Percentiles rank a stretch among this genome's conserved stretches.
Evolutionary conservation across 2,113 vertebrate genomes (phyloP).

Genomic region (Aspiorhynchus laticeps): DNA sequence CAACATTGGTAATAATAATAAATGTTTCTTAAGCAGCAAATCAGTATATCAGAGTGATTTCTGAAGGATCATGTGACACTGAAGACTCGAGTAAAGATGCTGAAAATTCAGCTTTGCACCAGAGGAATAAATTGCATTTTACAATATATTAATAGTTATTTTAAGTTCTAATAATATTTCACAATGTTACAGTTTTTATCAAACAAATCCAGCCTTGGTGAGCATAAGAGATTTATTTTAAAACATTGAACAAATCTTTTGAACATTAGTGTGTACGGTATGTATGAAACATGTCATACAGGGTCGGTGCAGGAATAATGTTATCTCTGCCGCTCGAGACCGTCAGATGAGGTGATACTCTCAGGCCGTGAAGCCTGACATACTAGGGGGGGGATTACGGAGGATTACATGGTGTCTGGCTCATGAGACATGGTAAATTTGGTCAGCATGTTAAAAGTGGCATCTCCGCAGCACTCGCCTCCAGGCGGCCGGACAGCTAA

Average conservation of each 20-base stretch:
- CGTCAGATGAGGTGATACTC: conserved; percentile 43
- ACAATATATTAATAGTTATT: not conserved
- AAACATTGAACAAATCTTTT: not conserved
- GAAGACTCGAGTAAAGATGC: not conserved
- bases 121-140: not conserved
- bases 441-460: conserved; percentile 46
- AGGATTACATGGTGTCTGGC: conserved; percentile 51
- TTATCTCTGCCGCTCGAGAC: conserved; percentile 21
- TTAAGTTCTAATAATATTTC: not conserved
- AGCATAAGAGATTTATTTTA: not conserved
- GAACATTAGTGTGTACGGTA: not conserved
- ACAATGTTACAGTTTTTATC: not conserved
- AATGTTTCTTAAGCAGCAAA: too few species aligned
- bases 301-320: conserved; percentile 4
- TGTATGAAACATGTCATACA: not conserved
- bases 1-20: not conserved
- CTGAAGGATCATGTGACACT: not conserved
- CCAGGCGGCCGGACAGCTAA: conserved; percentile 35
- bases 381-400: conserved; percentile 37
- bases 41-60: too few species aligned
- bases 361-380: conserved; percentile 42
- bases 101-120: not conserved
- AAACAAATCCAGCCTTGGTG: not conserved
- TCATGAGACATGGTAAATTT: conserved; percentile 47
- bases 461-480: conserved; percentile 13